Conservation (phyloP, 2,888 invertebrate genomes). For the Gortyna flavago region DNA sequence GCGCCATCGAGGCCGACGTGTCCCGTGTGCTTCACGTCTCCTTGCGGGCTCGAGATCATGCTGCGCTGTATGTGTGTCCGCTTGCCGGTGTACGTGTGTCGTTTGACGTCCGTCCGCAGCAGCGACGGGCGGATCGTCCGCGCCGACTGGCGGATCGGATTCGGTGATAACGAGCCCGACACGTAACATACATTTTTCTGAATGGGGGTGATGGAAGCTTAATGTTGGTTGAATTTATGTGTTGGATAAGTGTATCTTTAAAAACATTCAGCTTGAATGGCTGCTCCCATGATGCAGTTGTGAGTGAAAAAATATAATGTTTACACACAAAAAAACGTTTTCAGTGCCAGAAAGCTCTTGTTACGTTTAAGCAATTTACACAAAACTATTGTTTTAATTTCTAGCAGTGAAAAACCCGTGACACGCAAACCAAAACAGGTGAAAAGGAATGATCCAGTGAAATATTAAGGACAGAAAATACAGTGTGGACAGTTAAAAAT, state of each 20-base stretch:
- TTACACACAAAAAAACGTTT: conserved; percentile 30
- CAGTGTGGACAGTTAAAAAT: background rate
- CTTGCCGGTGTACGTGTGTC: conserved; percentile 88
- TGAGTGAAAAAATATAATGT: conserved; percentile 29
- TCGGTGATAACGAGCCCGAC: conserved; percentile 78
- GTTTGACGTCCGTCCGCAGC: conserved; percentile 88
- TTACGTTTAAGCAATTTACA: background rate
- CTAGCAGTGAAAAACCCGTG: conserved; percentile 43
- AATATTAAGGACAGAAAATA: conserved; percentile 18
- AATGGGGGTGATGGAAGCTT: conserved; percentile 66
- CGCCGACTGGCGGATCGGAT: conserved; percentile 78
- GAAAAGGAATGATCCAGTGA: conserved; percentile 12
- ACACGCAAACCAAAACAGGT: conserved; percentile 18
- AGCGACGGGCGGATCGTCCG: conserved; percentile 82
- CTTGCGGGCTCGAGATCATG: conserved; percentile 99
- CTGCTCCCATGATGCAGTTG: conserved; percentile 48
- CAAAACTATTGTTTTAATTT: conserved; percentile 18
- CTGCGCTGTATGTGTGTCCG: conserved; percentile 93
- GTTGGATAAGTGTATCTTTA: conserved; percentile 15
- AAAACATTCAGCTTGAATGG: conserved; percentile 15
- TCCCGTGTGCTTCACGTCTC: conserved; percentile 98
- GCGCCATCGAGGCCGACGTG: conserved; percentile 99
- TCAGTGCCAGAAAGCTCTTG: conserved; percentile 44
- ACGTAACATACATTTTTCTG: conserved; percentile 60
- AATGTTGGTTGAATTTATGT: conserved; percentile 59